Evolutionary conservation across 37 sponge, comb jelly and placozoan genomes (phyloP), one percentile per base, ranked within the genome.

Genomic region (Halichondria panicea): DNA sequence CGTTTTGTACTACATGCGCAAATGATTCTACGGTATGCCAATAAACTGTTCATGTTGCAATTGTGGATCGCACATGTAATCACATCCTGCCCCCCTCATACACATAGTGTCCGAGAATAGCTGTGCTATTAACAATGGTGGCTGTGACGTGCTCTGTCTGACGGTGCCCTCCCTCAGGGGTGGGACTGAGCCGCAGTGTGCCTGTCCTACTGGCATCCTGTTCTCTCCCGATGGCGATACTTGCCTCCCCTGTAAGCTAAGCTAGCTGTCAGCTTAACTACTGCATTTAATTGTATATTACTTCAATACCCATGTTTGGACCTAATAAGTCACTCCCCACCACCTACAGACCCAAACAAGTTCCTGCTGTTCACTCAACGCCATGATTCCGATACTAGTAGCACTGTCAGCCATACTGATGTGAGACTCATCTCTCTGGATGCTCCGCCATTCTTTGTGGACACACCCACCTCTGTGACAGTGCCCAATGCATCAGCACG

Each of bases 121-220:
- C 13, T 77, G 86, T 44, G 63, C 46, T 0, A 40, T 6, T 43
- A 77, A 72, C 67, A 65, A 63, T 34, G 78, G 79, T 7, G 66
- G 55, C 45, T 56, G 54, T 37, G 56, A 36, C 7, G 31, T 43
- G 15, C 54, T 77, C 44, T 78, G 79, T 64, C 76, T 84, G 65
- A 63, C 69, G 3, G 70, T 84, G 39, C 84, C 84, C 3, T n/a
- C 53, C 25, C 57, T 53, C 2, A 39, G 40, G 9, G 75, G 66
- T 0, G 70, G 61, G 30, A 76, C 71, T 1, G 33, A 2, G 4
- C 43, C 63, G 6, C 42, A 43, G 52, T 84, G 84, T 60, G 63
- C 61, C 70, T 83, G 83, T 67, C 39, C 75, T 24, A 83, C 83
- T 25, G 83, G 83, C 4, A 21, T 75, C 18, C 37, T 6, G 19